Percentiles rank a stretch among this genome's conserved stretches.
These are phyloP conservation scores for Sipha maydis DNA, from an alignment of 2,888 invertebrate species.

Conservation along the genomic window DNA sequence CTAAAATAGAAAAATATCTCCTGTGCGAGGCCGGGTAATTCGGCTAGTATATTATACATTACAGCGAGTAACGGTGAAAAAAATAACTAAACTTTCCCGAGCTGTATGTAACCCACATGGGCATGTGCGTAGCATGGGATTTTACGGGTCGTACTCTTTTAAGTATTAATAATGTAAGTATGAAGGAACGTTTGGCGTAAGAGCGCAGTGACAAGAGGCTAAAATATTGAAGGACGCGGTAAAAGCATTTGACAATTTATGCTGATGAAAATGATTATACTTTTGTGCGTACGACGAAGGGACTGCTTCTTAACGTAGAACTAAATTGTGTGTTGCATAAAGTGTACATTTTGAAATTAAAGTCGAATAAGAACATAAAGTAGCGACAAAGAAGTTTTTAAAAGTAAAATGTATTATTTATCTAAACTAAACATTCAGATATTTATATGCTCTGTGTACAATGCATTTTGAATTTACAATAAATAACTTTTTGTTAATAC, in stretches of 20 bases:
- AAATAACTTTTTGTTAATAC: slow-evolving; percentile 30
- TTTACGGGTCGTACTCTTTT: neutral
- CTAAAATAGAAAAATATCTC: too few species aligned
- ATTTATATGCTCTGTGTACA: neutral
- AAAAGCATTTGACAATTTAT: slow-evolving; percentile 54
- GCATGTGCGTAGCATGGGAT: neutral
- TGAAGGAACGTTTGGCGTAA: slow-evolving; percentile 5
- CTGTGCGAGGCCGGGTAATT: too few species aligned
- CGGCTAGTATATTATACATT: too few species aligned
- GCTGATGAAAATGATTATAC: slow-evolving; percentile 24
- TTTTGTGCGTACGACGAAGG: slow-evolving; percentile 3
- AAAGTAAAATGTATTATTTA: slow-evolving; percentile 39
- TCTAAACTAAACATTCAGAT: slow-evolving; percentile 30
- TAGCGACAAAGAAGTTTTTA: slow-evolving; percentile 32
- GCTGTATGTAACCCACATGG: too few species aligned
- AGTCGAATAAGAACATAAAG: slow-evolving; percentile 7
- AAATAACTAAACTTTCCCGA: too few species aligned
- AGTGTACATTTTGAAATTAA: slow-evolving; percentile 19
- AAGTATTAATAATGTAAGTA: slow-evolving; percentile 13
- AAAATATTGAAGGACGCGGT: slow-evolving; percentile 38
- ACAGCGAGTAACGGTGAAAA: too few species aligned
- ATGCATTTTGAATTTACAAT: slow-evolving; percentile 5
- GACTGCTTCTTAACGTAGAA: slow-evolving; percentile 30
- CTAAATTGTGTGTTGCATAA: slow-evolving; percentile 30
- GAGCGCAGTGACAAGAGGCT: neutral